Conservation (phyloP, 1,140 invertebrate species). For the Trinorchestia longiramus region DNA sequence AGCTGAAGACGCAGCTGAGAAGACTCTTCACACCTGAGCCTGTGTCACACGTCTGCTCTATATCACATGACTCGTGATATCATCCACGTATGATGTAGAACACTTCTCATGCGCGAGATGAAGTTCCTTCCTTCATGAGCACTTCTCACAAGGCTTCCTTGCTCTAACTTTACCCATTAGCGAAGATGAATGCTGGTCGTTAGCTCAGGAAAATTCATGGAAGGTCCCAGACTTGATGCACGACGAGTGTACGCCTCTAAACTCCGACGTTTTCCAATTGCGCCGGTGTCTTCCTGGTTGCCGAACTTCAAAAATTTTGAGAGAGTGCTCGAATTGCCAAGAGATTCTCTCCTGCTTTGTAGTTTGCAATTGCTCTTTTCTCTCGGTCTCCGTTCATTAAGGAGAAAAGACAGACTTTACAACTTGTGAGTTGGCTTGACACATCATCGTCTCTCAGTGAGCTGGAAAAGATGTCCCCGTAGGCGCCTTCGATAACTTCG, state of each 20-base stretch:
- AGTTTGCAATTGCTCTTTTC: neutral
- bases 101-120: conserved; percentile 21
- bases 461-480: neutral
- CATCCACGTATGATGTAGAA: conserved; percentile 21
- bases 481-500: no score
- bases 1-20: neutral
- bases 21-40: neutral
- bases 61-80: neutral
- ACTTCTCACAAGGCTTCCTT: conserved; percentile 42
- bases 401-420: neutral
- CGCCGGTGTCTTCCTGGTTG: conserved; percentile 7
- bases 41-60: neutral
- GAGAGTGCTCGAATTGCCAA: neutral
- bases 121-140: conserved; percentile 48
- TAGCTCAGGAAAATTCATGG: conserved; percentile 46
- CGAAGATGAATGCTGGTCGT: conserved; percentile 51
- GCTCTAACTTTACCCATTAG: conserved; percentile 43
- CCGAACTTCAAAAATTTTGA: conserved; percentile 9
- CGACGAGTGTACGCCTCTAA: conserved; percentile 18
- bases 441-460: neutral
- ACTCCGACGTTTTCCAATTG: conserved; percentile 24
- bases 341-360: neutral
- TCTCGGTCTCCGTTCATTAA: neutral
- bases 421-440: neutral
- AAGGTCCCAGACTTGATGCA: conserved; percentile 6